Percentiles rank a stretch among this genome's conserved stretches.
Conservation (phyloP, 2,113 vertebrate species). For the Orcinus orca region DNA sequence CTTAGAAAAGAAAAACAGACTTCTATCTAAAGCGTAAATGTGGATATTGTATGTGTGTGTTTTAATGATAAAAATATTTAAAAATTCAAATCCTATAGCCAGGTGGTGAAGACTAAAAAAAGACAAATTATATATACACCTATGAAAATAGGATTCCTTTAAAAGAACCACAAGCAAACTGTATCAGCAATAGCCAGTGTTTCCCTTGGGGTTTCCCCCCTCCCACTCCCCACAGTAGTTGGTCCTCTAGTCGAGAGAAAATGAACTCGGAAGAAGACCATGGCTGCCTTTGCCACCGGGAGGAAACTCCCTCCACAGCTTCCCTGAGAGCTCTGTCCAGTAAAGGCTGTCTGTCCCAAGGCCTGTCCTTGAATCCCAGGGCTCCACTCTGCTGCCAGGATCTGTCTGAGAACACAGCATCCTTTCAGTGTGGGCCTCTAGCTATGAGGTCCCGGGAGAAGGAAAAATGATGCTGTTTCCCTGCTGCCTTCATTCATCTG, state of each 20-base stretch:
- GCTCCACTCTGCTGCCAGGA: neutral
- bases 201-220: neutral
- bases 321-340: neutral
- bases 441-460: neutral
- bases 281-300: neutral
- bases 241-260: neutral
- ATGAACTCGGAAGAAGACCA: neutral
- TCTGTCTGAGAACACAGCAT: neutral
- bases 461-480: neutral
- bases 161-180: neutral
- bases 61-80: slow-evolving; percentile 32
- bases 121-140: neutral
- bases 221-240: neutral
- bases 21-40: neutral
- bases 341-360: neutral
- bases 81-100: slow-evolving; percentile 19
- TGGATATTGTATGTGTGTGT: neutral
- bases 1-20: slow-evolving; percentile 8
- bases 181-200: neutral
- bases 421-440: neutral
- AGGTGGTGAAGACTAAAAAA: neutral
- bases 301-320: neutral
- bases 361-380: neutral
- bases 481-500: neutral
- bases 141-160: neutral